Percentiles rank a stretch among this genome's conserved stretches.
Conservation (phyloP, 2,797 vertebrate species). For the Coranthus polyacanthus region DNA sequence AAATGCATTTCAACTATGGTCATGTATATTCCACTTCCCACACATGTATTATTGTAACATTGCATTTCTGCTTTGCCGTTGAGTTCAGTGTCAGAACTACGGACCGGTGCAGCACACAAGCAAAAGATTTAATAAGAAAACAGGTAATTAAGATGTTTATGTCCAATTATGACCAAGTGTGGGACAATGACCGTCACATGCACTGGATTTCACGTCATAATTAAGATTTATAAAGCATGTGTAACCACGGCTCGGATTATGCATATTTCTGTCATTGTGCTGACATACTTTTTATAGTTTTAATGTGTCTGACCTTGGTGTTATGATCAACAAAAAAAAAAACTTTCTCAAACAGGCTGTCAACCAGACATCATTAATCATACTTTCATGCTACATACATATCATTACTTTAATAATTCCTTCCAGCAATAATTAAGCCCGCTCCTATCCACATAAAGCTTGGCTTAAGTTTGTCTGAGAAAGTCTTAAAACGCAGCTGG, state of each 20-base stretch:
- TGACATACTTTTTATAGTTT: slow-evolving; percentile 7
- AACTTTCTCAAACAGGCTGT: slow-evolving; percentile 9
- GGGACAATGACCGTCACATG: too few species aligned
- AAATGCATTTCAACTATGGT: neutral
- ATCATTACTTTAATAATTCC: slow-evolving; percentile 41
- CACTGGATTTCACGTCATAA: slow-evolving; percentile 7
- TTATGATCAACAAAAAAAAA: slow-evolving; percentile 21
- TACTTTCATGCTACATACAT: slow-evolving; percentile 4
- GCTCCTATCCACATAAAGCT: slow-evolving; percentile 5
- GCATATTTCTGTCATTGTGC: slow-evolving; percentile 8
- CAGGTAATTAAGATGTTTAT: slow-evolving; percentile 16
- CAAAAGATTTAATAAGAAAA: slow-evolving; percentile 15
- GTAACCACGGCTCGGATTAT: slow-evolving; percentile 1
- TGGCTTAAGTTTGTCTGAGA: too few species aligned
- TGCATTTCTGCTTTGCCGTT: too few species aligned
- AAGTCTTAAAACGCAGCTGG: slow-evolving; percentile 31
- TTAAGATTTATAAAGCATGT: neutral
- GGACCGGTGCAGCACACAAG: neutral
- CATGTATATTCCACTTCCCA: neutral
- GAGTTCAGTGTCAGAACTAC: neutral
- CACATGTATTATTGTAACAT: slow-evolving; percentile 2
- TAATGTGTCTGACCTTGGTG: slow-evolving; percentile 3
- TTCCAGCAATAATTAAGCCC: slow-evolving; percentile 28
- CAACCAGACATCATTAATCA: slow-evolving; percentile 32
- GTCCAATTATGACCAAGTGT: too few species aligned